These are phyloP conservation scores for Silurus asotus DNA, from an alignment of 2,113 vertebrate species.

Conservation along the genomic window DNA sequence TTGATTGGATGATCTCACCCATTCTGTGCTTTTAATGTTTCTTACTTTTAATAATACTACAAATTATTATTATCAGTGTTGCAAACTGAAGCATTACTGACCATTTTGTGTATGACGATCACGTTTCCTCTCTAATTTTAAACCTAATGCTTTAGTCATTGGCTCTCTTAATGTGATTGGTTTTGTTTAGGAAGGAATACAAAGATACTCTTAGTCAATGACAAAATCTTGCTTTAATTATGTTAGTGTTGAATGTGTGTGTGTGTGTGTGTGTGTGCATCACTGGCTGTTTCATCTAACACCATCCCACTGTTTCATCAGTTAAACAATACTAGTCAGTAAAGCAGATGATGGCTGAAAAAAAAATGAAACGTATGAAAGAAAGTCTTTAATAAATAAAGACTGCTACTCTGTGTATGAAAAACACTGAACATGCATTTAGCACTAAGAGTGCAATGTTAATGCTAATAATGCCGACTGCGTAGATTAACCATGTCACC, in stretches of 20 bases:
- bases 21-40: background rate
- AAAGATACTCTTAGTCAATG: too few relatives aligned
- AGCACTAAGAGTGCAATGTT: background rate
- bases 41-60: background rate
- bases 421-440: background rate
- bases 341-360: background rate
- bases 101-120: background rate
- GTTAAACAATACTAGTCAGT: background rate
- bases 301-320: background rate
- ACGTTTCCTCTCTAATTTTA: background rate
- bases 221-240: background rate
- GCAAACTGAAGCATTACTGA: background rate
- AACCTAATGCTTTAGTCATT: background rate
- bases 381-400: background rate
- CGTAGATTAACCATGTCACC: background rate
- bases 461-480: background rate
- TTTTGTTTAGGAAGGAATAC: too few relatives aligned
- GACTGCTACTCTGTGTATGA: background rate
- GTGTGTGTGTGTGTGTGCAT: background rate
- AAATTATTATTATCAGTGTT: background rate
- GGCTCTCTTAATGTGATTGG: background rate
- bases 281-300: background rate
- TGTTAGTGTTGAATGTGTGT: background rate
- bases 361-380: background rate
- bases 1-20: background rate